Percentiles rank a stretch among this genome's conserved stretches.
Evolutionary conservation across 2,113 vertebrate species (phyloP).

Genomic region (Pteruthius melanotis): DNA sequence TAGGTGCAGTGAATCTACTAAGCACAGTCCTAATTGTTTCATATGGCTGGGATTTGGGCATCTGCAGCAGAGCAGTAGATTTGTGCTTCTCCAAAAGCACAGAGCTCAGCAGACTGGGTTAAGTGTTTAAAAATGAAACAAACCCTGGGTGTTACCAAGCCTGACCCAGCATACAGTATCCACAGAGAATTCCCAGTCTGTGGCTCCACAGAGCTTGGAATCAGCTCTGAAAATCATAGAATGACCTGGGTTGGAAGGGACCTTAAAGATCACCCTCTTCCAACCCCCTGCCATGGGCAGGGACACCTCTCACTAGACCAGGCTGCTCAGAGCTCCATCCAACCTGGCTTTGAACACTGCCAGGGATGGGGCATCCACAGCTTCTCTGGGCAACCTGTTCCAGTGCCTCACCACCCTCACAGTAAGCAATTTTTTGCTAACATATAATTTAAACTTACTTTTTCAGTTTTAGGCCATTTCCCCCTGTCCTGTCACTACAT

Average conservation of each 20-base stretch:
- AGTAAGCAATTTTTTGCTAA: background rate
- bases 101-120: background rate
- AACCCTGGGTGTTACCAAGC: background rate
- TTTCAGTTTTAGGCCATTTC: background rate
- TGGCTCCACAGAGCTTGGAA: background rate
- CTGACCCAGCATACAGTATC: background rate
- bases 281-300: background rate
- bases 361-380: background rate
- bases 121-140: background rate
- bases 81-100: background rate
- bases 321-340: background rate
- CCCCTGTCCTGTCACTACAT: background rate
- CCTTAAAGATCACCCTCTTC: accelerated
- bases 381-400: background rate
- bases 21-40: background rate
- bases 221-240: background rate
- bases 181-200: background rate
- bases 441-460: background rate
- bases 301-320: background rate
- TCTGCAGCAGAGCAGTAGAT: background rate
- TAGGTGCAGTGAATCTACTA: background rate
- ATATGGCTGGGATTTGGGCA: background rate
- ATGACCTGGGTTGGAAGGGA: background rate
- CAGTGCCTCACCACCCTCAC: background rate
- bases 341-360: background rate